Base-by-base conservation (phyloP, 2,888 invertebrate species). In the Crocallis elinguaria region DNA sequence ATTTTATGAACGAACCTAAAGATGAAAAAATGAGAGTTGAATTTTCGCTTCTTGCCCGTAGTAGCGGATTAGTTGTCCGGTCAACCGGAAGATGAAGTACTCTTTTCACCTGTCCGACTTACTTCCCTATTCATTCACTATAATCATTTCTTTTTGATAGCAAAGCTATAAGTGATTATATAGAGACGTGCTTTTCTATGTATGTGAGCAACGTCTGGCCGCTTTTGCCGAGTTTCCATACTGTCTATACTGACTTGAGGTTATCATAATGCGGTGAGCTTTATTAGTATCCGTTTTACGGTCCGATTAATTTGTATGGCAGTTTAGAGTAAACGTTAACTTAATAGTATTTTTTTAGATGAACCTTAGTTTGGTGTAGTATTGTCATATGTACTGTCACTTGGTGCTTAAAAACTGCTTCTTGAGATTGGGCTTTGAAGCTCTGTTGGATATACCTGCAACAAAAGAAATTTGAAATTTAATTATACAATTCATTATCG, bases 251-350 rank as follows among this genome's bases (percentile, higher is more conserved):
- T 13, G 3, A 13, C 12, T 45, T 25, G 30, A 17, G 46, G 23
- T 36, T 46, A 46, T 46, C 41, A 29, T 54, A 60, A 49, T 65
- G 64, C 44, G 61, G 59, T 46, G 55, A 64, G 57, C 63, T 69
- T 71, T 67, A 68, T 55, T 57, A 50, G 60, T 62, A 55, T 57
- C 38, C 37, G 49, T 49, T 57, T 62, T 43, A 60, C 56, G 60
- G 60, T 62, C 60, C 42, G 27, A 58, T 50, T 71, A 71, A 67
- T 71, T 69, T 69, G 65, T 69, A 64, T 64, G 54, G 29, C 39
- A 48, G 42, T 58, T 46, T 62, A 48, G 44, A 60, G 53, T 42
- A 42, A 62, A 63, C 37, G 49, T 69, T 69, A 77, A 73, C 73
- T 65, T 59, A 59, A 67, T 63, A 62, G 58, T 36, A n/a, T n/a